Percentiles rank a stretch among this genome's conserved stretches.
Conservation (phyloP, 1,140 invertebrate species). For the Lepidurus arcticus region DNA sequence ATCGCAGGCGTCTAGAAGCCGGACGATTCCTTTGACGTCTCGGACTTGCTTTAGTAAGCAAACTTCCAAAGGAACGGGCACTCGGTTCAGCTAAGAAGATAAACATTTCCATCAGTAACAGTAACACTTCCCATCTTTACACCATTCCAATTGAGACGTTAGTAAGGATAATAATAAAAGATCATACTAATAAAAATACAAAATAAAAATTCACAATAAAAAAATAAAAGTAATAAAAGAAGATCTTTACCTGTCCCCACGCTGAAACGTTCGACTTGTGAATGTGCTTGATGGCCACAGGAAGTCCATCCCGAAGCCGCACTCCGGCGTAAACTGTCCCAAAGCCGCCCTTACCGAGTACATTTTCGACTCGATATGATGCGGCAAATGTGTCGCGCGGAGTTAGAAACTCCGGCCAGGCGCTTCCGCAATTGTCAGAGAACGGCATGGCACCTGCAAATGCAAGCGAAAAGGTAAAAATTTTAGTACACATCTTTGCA, state of each 20-base stretch:
- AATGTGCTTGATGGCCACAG: slow-evolving; percentile 55
- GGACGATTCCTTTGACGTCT: slow-evolving; percentile 57
- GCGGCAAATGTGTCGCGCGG: slow-evolving; percentile 38
- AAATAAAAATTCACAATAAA: not conserved
- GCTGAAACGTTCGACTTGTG: slow-evolving; percentile 50
- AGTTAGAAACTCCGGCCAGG: not conserved
- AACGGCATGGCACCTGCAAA: not conserved
- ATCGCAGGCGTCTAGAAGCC: slow-evolving; percentile 57
- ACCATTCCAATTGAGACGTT: too few relatives aligned
- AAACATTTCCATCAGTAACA: slow-evolving; percentile 11
- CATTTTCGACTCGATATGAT: slow-evolving; percentile 47
- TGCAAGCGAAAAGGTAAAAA: not conserved
- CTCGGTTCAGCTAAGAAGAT: slow-evolving; percentile 45
- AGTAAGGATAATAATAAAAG: not conserved
- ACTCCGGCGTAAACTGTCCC: slow-evolving; percentile 53
- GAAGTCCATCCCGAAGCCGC: slow-evolving; percentile 46
- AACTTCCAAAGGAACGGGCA: slow-evolving; percentile 57
- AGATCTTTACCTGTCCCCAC: slow-evolving; percentile 33
- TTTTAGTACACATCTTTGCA: not conserved
- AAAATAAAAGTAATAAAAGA: not conserved
- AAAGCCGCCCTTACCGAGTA: slow-evolving; percentile 53
- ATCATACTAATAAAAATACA: too few relatives aligned
- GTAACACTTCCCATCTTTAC: too few relatives aligned
- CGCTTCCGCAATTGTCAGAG: not conserved
- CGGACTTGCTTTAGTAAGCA: slow-evolving; percentile 53